Percentiles rank a stretch among this genome's conserved stretches.
These are phyloP conservation scores for Sinotaia quadrata DNA, from an alignment of 2,888 invertebrate genomes.

Conservation along the genomic window DNA sequence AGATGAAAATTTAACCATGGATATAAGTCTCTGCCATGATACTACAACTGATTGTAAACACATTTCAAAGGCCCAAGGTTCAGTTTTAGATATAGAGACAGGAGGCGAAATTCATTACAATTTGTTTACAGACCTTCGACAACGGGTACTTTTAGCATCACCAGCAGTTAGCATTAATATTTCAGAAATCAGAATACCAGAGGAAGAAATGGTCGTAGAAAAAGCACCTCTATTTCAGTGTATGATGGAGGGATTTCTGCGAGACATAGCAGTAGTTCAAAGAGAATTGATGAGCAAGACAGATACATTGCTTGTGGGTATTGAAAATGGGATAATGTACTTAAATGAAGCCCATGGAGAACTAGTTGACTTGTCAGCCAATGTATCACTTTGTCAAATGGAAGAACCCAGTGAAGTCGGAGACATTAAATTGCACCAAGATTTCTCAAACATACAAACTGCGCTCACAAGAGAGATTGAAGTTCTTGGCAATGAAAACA, in stretches of 20 bases:
- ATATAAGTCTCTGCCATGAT: too few species aligned
- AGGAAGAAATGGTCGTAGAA: neutral
- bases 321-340: neutral
- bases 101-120: constrained; percentile 6
- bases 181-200: neutral
- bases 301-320: neutral
- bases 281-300: neutral
- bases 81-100: too few species aligned
- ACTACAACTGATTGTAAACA: too few species aligned
- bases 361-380: too few species aligned
- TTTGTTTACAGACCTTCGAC: neutral
- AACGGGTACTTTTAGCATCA: neutral
- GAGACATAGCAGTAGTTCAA: neutral
- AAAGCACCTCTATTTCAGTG: neutral
- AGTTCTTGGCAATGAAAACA: too few species aligned
- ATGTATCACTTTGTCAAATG: too few species aligned
- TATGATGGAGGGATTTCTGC: neutral
- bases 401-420: too few species aligned
- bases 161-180: neutral
- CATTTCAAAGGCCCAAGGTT: too few species aligned
- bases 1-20: neutral
- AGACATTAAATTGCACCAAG: too few species aligned
- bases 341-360: neutral
- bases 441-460: too few species aligned
- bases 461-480: too few species aligned